Conservation (phyloP, 2,113 vertebrate species). For the Stictonetta naevosa region DNA sequence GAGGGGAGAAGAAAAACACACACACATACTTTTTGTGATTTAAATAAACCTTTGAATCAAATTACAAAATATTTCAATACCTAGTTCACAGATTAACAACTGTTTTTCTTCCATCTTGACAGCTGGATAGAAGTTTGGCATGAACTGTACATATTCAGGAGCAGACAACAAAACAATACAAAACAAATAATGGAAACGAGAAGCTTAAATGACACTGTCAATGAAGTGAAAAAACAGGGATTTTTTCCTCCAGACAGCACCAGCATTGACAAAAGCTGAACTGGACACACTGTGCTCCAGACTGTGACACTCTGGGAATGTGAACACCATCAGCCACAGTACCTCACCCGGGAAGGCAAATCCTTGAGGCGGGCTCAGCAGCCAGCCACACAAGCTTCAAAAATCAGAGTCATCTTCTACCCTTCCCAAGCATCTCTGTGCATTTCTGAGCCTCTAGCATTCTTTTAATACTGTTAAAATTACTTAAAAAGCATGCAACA, state of each 20-base stretch:
- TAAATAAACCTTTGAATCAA: constrained; percentile 44
- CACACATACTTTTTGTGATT: constrained; percentile 67
- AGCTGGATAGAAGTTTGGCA: background rate
- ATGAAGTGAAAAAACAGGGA: background rate
- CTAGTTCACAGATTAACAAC: constrained; percentile 25
- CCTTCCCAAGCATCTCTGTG: background rate
- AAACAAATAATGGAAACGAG: background rate
- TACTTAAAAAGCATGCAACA: background rate
- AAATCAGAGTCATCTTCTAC: background rate
- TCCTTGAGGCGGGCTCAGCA: background rate
- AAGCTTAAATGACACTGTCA: background rate
- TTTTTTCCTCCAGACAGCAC: background rate
- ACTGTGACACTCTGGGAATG: accelerated
- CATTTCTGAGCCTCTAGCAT: background rate
- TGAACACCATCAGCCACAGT: background rate
- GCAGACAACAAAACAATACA: background rate
- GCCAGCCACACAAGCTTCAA: background rate
- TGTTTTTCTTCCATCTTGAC: background rate
- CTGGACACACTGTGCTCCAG: background rate
- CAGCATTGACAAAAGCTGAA: background rate
- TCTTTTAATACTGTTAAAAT: background rate
- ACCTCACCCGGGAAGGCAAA: background rate
- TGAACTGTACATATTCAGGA: background rate
- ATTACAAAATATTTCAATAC: constrained; percentile 50
- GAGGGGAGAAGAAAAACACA: constrained; percentile 68